phyloP scores from a whole-genome alignment of 2,797 vertebrate genomes.

The Merluccius polli region DNA sequence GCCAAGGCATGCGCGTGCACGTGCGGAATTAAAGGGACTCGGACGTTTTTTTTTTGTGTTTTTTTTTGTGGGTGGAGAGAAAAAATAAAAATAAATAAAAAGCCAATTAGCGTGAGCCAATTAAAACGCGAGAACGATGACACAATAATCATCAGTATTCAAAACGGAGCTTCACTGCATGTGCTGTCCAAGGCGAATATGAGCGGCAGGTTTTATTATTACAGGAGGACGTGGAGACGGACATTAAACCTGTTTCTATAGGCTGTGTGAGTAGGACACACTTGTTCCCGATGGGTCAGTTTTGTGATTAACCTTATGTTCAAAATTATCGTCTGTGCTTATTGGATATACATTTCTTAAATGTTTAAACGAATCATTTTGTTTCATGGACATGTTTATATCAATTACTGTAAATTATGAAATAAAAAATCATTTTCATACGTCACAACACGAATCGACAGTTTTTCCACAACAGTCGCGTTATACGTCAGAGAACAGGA shows the following conservation, averaged over 20 bases:
- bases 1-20: constrained; percentile 58
- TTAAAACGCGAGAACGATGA: constrained; percentile 20
- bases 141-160: constrained; percentile 29
- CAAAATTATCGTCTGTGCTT: constrained; percentile 92
- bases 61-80: constrained; percentile 62
- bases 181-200: constrained; percentile 81
- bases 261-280: constrained; percentile 97
- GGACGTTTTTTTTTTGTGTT: constrained; percentile 45
- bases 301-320: constrained; percentile 85
- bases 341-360: constrained; percentile 91
- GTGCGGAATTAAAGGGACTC: constrained; percentile 62
- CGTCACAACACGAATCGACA: constrained; percentile 73
- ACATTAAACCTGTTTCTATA: constrained; percentile 81
- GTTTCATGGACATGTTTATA: constrained; percentile 91
- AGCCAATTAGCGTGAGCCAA: constrained; percentile 22
- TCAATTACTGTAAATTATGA: constrained; percentile 90
- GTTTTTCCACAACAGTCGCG: background rate
- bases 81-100: background rate
- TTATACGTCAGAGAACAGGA: background rate
- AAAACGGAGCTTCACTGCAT: constrained; percentile 77
- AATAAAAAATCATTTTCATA: constrained; percentile 97
- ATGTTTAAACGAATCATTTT: constrained; percentile 88
- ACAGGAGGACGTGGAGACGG: constrained; percentile 73
- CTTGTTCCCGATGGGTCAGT: constrained; percentile 93
- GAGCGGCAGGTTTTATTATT: constrained; percentile 73